Conservation (phyloP, 2,888 invertebrate genomes). For the Plagodis pulveraria region DNA sequence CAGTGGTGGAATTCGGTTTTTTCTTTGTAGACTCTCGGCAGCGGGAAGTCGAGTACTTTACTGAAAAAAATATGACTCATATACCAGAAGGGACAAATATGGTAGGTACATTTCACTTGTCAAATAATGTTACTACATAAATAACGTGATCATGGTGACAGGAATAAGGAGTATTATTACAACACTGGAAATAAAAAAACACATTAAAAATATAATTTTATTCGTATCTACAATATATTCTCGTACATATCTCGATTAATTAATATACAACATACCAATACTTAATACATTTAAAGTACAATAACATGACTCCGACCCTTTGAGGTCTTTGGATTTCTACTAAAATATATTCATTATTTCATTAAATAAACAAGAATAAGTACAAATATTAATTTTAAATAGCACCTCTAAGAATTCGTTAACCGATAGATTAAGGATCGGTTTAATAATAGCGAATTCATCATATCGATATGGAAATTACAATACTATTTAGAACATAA, state of each 20-base stretch:
- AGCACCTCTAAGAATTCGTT: conserved; percentile 58
- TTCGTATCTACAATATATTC: conserved; percentile 79
- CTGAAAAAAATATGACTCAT: too few species aligned
- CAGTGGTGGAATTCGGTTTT: too few species aligned
- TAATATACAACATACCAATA: conserved; percentile 75
- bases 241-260: conserved; percentile 67
- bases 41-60: too few species aligned
- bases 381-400: conserved; percentile 39
- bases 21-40: too few species aligned
- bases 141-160: too few species aligned
- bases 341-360: conserved; percentile 44
- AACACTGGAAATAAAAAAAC: not conserved
- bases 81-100: too few species aligned
- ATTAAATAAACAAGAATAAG: conserved; percentile 40
- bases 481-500: conserved; percentile 76
- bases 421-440: conserved; percentile 50
- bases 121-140: too few species aligned
- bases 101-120: too few species aligned
- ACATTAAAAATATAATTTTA: conserved; percentile 71
- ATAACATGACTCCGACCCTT: conserved; percentile 78
- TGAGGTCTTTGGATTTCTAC: conserved; percentile 70
- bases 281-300: conserved; percentile 59
- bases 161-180: too few species aligned
- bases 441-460: conserved; percentile 25
- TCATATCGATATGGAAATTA: conserved; percentile 59